A percentile compares a stretch with the other conserved stretches of the same genome.
phyloP scores from a whole-genome alignment of 1,140 invertebrate species.

The Papilio helenus region DNA sequence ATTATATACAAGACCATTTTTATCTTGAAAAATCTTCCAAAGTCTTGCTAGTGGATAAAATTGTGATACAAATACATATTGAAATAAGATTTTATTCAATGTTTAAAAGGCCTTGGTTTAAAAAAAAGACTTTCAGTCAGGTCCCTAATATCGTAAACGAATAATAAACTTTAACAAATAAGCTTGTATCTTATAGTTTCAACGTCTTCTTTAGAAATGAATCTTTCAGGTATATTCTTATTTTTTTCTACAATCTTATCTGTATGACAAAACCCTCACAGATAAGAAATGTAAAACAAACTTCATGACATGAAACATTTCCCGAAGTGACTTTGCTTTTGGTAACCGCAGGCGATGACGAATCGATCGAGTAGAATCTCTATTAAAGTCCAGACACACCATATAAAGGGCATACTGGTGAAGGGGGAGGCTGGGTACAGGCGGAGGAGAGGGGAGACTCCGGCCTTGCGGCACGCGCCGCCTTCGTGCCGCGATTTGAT shows the following conservation, averaged over 20 bases:
- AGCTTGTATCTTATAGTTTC: no score
- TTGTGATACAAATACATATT: neutral
- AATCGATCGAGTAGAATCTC: constrained; percentile 45
- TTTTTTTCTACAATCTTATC: neutral
- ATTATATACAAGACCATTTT: neutral
- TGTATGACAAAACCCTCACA: neutral
- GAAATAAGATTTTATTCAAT: neutral
- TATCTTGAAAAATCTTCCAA: no score
- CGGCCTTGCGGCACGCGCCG: constrained; percentile 81
- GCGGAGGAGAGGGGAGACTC: constrained; percentile 59
- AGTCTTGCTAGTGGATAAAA: no score
- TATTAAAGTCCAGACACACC: constrained; percentile 54
- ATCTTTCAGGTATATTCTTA: no score
- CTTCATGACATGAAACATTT: neutral
- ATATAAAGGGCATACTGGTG: constrained; percentile 49
- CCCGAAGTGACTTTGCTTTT: neutral
- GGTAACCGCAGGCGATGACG: constrained; percentile 56
- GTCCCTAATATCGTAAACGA: no score
- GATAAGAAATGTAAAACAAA: constrained; percentile 6
- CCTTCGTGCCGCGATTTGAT: constrained; percentile 63
- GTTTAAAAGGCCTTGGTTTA: neutral
- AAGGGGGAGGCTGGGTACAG: neutral
- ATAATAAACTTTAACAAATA: no score
- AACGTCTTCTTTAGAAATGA: no score
- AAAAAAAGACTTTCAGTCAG: no score